A percentile compares a stretch with the other conserved stretches of the same genome.
These are phyloP conservation scores for Helicolenus hilgendorfi DNA, from an alignment of 2,797 vertebrate species.

Conservation along the genomic window DNA sequence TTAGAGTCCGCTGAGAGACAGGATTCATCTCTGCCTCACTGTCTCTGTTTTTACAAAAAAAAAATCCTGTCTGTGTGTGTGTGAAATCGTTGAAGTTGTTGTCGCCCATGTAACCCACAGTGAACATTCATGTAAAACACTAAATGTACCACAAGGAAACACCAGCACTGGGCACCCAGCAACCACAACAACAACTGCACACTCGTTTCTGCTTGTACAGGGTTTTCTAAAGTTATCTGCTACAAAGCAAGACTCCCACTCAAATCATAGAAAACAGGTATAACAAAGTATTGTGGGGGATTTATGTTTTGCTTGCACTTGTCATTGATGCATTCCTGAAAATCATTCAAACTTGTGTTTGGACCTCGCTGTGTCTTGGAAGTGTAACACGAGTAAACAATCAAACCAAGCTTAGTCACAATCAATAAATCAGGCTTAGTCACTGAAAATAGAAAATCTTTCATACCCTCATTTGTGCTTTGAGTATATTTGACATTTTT, in stretches of 20 bases:
- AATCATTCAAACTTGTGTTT: background rate
- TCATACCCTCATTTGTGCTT: constrained; percentile 2
- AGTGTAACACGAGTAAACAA: background rate
- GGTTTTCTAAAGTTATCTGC: constrained; percentile 4
- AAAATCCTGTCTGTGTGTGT: background rate
- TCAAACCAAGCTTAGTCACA: background rate
- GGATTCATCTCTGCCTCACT: constrained; percentile 66
- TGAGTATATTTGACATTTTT: background rate
- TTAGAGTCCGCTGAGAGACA: constrained; percentile 74
- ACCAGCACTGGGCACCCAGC: constrained; percentile 32
- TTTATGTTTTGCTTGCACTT: background rate
- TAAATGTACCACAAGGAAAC: constrained; percentile 48
- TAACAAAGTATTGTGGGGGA: background rate
- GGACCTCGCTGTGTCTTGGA: background rate
- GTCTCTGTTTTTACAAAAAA: constrained; percentile 11
- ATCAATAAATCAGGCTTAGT: background rate
- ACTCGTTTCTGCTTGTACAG: background rate
- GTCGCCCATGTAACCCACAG: constrained; percentile 51
- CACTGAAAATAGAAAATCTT: background rate
- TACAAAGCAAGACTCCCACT: background rate
- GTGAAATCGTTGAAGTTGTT: constrained; percentile 40
- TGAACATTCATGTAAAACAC: constrained; percentile 68
- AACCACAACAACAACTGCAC: constrained; percentile 28
- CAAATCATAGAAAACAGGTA: background rate
- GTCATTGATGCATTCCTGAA: background rate